Conservation (phyloP, 2,797 vertebrate genomes). For the Acridotheres tristis region DNA sequence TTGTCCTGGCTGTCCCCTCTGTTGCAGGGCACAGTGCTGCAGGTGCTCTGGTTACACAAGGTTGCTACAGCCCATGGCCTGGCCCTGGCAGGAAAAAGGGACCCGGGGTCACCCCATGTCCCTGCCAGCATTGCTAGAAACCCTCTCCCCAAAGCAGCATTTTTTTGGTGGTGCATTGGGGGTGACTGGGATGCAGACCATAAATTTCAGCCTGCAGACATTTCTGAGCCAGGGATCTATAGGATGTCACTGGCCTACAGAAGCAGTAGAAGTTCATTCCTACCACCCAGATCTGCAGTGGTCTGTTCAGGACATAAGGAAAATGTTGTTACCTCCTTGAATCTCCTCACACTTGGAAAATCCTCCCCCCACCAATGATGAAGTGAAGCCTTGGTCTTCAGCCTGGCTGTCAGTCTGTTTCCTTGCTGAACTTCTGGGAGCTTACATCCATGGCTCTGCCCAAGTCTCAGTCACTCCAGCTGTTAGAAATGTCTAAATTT, state of each 20-base stretch:
- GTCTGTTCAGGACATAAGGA: neutral
- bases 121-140: neutral
- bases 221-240: neutral
- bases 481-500: constrained; percentile 38
- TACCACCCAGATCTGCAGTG: neutral
- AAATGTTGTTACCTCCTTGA: neutral
- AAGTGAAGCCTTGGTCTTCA: neutral
- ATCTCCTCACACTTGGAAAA: neutral
- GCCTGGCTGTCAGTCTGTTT: neutral
- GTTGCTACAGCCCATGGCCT: neutral
- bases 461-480: neutral
- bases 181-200: neutral
- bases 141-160: neutral
- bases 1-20: neutral
- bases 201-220: neutral
- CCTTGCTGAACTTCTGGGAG: neutral
- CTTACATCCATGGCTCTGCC: neutral
- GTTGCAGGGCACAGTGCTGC: neutral
- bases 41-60: neutral
- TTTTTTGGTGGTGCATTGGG: neutral
- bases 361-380: rapidly evolving
- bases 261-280: neutral
- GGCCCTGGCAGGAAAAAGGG: neutral
- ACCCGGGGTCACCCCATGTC: rapidly evolving
- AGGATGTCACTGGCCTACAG: neutral